A percentile compares a stretch with the other conserved stretches of the same genome.
These are phyloP conservation scores for Drosophila pandora DNA, from an alignment of 1,140 invertebrate species.

Conservation along the genomic window DNA sequence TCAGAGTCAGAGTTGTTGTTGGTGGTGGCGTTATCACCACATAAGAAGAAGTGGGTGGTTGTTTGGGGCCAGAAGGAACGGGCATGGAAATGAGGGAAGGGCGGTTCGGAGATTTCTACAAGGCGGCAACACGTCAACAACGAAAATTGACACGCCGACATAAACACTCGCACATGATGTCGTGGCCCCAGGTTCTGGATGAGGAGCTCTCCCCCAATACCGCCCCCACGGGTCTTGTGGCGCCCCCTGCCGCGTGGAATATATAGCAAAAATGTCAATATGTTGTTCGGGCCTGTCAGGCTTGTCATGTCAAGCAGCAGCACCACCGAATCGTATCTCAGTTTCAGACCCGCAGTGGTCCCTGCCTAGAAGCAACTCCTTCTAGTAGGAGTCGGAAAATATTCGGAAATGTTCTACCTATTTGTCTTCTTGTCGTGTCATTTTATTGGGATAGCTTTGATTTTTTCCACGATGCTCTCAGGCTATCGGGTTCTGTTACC, in stretches of 20 bases:
- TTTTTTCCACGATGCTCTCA: no score
- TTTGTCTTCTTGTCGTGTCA: no score
- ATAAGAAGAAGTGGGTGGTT: constrained; percentile 25
- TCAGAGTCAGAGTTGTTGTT: constrained; percentile 62
- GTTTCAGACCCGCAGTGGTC: constrained; percentile 38
- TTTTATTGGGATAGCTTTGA: no score
- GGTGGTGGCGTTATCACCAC: constrained; percentile 27
- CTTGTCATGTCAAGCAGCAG: constrained; percentile 73
- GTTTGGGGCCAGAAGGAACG: constrained; percentile 10
- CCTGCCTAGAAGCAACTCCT: not conserved
- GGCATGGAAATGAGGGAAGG: constrained; percentile 4
- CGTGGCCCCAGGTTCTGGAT: constrained; percentile 32
- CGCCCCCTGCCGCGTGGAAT: constrained; percentile 68
- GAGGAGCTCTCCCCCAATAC: constrained; percentile 8
- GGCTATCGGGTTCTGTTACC: no score
- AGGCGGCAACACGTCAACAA: constrained; percentile 74
- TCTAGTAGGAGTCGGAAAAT: no score
- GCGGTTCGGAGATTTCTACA: constrained; percentile 29
- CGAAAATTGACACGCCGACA: constrained; percentile 80
- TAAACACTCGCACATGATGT: constrained; percentile 77
- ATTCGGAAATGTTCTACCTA: no score
- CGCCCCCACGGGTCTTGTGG: constrained; percentile 22
- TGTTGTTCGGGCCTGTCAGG: constrained; percentile 77
- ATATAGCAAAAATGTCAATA: constrained; percentile 82
- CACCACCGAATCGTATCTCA: constrained; percentile 71